Evolutionary conservation across 2,113 vertebrate species (phyloP).

Genomic region (Lophura nycthemera): DNA sequence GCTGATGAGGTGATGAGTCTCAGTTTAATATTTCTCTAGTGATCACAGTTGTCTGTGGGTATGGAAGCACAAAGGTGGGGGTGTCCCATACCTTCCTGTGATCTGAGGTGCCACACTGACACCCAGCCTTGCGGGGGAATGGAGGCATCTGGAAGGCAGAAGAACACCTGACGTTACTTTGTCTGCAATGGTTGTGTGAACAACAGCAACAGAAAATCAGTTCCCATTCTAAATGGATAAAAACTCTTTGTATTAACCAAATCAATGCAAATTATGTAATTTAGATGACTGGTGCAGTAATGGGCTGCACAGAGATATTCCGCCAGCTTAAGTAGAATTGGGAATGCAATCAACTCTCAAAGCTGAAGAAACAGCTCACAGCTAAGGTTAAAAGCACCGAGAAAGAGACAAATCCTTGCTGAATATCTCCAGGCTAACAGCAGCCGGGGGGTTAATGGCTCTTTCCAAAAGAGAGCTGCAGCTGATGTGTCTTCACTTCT

Average conservation of each 20-base stretch:
- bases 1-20: not conserved
- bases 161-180: not conserved
- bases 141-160: not conserved
- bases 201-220: not conserved
- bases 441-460: not conserved
- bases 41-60: not conserved
- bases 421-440: not conserved
- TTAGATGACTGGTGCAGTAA: not conserved
- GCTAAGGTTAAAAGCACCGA: not conserved
- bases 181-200: not conserved
- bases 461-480: not conserved
- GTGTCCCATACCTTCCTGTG: not conserved
- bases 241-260: not conserved
- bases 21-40: not conserved
- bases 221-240: not conserved
- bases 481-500: not conserved
- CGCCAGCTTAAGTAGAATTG: not conserved
- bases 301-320: not conserved
- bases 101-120: constrained; percentile 6
- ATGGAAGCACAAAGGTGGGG: not conserved
- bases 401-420: accelerated
- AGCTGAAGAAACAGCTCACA: not conserved
- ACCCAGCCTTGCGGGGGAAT: not conserved
- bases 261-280: not conserved
- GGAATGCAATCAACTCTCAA: not conserved